phyloP scores from a whole-genome alignment of 2,113 vertebrate genomes.

The Alligator mississippiensis region DNA sequence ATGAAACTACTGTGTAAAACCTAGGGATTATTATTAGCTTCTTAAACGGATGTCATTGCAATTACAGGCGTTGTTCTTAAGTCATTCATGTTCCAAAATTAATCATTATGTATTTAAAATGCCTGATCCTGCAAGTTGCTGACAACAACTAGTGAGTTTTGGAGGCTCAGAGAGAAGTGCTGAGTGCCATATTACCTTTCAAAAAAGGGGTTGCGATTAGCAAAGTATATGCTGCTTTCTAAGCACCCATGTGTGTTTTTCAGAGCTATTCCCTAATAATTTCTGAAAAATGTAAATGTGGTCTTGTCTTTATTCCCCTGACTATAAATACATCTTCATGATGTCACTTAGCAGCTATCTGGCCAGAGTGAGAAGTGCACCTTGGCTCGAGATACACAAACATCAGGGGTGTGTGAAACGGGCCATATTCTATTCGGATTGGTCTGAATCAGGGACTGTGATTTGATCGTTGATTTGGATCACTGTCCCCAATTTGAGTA shows the following conservation, averaged over 20 bases:
- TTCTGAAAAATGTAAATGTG: background rate
- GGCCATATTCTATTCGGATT: too few relatives aligned
- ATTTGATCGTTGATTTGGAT: too few relatives aligned
- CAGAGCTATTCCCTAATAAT: background rate
- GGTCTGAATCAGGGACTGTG: too few relatives aligned
- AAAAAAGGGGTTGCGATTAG: background rate
- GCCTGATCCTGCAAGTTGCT: background rate
- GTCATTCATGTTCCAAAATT: background rate
- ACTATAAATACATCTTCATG: too few relatives aligned
- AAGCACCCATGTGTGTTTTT: background rate
- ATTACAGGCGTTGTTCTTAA: background rate
- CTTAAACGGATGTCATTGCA: background rate
- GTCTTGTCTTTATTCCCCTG: too few relatives aligned
- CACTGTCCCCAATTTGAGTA: too few relatives aligned
- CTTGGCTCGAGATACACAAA: too few relatives aligned
- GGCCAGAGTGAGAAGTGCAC: too few relatives aligned
- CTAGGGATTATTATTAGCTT: background rate
- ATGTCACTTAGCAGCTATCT: too few relatives aligned
- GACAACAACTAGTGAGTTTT: too few relatives aligned
- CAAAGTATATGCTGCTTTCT: rapidly evolving
- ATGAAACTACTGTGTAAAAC: background rate
- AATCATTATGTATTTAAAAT: background rate
- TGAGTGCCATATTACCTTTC: background rate
- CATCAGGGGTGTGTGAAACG: too few relatives aligned
- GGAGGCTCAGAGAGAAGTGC: too few relatives aligned